These are phyloP conservation scores for Porites evermanni DNA, from an alignment of 92 coral and sea anemone species.

Conservation along the genomic window DNA sequence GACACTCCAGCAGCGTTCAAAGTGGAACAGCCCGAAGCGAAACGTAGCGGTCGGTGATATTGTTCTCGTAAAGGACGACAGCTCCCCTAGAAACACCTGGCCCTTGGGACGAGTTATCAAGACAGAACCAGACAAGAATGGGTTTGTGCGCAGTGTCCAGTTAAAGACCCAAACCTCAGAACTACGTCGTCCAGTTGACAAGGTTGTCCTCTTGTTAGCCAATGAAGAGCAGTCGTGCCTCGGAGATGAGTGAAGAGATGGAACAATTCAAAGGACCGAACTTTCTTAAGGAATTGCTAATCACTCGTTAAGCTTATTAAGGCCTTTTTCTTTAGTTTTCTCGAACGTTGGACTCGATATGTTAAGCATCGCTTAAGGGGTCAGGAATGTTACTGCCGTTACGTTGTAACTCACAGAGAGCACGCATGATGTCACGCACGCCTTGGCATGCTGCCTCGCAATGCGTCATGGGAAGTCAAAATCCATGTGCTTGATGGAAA, in stretches of 20 bases:
- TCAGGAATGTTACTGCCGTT: too few relatives aligned
- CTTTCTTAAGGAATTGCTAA: not conserved
- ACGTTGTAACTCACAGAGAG: too few relatives aligned
- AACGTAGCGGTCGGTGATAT: conserved; percentile 45
- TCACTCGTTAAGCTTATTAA: not conserved
- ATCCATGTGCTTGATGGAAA: too few relatives aligned
- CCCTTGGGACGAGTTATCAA: conserved; percentile 28
- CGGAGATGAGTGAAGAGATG: conserved; percentile 3
- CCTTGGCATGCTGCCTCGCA: too few relatives aligned
- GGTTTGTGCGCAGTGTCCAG: conserved; percentile 36
- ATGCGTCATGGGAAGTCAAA: too few relatives aligned
- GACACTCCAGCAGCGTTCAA: conserved; percentile 45
- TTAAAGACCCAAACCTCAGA: conserved; percentile 43
- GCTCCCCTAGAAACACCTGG: conserved; percentile 32
- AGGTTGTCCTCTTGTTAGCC: conserved; percentile 37
- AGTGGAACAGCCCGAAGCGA: conserved; percentile 39
- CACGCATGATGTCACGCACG: too few relatives aligned
- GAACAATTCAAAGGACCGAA: conserved; percentile 1
- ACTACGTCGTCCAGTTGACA: conserved; percentile 43
- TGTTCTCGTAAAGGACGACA: conserved; percentile 37
- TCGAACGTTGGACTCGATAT: not conserved
- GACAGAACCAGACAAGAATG: conserved; percentile 25
- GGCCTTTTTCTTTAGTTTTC: not conserved
- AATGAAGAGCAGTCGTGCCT: conserved; percentile 30
- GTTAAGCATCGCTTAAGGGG: conserved; percentile 1